Base-by-base conservation (phyloP, 2,113 vertebrate genomes). In the Pleuronectes platessa region DNA sequence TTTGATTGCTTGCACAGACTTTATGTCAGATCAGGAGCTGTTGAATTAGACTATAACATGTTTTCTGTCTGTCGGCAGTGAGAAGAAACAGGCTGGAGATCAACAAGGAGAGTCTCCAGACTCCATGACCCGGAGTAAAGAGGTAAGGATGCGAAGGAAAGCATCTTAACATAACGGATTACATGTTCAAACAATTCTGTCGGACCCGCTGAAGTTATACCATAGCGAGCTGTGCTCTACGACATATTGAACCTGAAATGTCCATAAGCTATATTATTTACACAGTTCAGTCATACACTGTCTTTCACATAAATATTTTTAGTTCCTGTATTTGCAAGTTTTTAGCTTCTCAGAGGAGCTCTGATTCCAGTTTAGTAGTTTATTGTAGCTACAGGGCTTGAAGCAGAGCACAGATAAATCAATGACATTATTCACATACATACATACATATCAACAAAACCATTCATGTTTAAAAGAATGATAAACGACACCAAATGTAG, bases 51-150 rank as follows among this genome's bases (percentile, higher is more conserved):
- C 10, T 14, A 27, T 77, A 0, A 65, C 0, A 37, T 68, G 6
- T 31, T 31, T 31, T 56, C 2, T 82, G 10, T 58, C 40, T 79
- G 23, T 58, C 42, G 7, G n/a, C 85, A 93, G 91, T 74, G 89
- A 40, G 20, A 76, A 88, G 74, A 92, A 90, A 85, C 74, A 47
- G 0, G 80, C 69, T 77, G 85, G 6, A 23, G 63, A 66, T 40
- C 61, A 65, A 24, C 74, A 69, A 42, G 58, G 31, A n/a, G 88
- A 91, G 71, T 90, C 88, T 56, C 88, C 89, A 0, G 80, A 84
- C 23, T 88, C 89, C 45, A 56, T 90, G 42, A 61, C 87, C 59
- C 54, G 76, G 24, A 88, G 70, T 71, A 89, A 83, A 89, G 91
- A 93, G 90, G 92, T 92, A 70, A 0, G 76, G 18, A 51, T 3